Evolutionary conservation across 2,113 vertebrate genomes (phyloP).

Genomic region (Archocentrus centrarchus): DNA sequence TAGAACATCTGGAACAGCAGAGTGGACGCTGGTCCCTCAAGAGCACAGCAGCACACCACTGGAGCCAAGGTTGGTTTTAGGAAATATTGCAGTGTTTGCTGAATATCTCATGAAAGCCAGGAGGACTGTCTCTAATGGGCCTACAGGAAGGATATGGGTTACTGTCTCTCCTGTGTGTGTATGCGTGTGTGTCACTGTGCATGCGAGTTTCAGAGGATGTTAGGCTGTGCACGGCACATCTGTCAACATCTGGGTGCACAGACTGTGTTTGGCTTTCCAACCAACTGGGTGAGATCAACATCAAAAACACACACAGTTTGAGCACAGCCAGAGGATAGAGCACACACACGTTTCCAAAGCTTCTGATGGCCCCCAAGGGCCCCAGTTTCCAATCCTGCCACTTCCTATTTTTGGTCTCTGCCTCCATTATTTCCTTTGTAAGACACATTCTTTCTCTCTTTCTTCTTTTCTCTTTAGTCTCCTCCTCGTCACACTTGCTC

Average conservation of each 20-base stretch:
- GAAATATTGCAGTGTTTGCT: slow-evolving; percentile 49
- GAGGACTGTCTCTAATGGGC: slow-evolving; percentile 43
- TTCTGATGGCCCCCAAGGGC: slow-evolving; percentile 64
- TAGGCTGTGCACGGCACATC: slow-evolving; percentile 70
- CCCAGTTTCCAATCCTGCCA: slow-evolving; percentile 57
- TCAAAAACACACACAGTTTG: slow-evolving; percentile 70
- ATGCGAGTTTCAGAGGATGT: slow-evolving; percentile 40
- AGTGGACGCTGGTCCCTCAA: neutral
- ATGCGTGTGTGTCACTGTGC: slow-evolving; percentile 12
- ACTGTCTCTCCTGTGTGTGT: slow-evolving; percentile 8
- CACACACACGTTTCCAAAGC: slow-evolving; percentile 40
- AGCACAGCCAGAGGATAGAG: slow-evolving; percentile 71
- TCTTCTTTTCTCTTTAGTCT: slow-evolving; percentile 20
- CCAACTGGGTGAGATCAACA: slow-evolving; percentile 78
- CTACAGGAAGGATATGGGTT: slow-evolving; percentile 45
- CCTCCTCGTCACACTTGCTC: slow-evolving; percentile 43
- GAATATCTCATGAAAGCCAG: slow-evolving; percentile 29
- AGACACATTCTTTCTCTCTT: slow-evolving; percentile 28
- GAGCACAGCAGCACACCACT: slow-evolving; percentile 26
- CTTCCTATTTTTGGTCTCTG: slow-evolving; percentile 63
- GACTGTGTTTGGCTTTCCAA: slow-evolving; percentile 82
- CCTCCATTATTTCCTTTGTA: slow-evolving; percentile 52
- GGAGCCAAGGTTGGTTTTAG: slow-evolving; percentile 38
- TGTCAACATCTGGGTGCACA: slow-evolving; percentile 84
- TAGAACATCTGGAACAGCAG: slow-evolving; percentile 59